These are phyloP conservation scores for Plecturocebus donacophilus DNA, from an alignment of 2,113 vertebrate genomes.

Conservation along the genomic window DNA sequence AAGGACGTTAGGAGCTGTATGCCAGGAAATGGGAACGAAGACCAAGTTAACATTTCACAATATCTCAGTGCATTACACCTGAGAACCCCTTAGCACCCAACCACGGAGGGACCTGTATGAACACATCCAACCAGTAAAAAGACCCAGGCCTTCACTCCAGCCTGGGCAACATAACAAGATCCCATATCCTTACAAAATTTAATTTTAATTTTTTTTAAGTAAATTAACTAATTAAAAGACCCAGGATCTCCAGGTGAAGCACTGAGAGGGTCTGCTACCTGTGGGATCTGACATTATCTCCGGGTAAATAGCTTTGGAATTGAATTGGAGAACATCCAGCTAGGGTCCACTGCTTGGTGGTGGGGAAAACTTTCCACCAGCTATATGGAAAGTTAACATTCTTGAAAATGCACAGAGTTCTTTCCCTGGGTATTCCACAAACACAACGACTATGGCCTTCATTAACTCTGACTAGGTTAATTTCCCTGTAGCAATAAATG, in stretches of 20 bases:
- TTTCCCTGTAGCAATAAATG: background rate
- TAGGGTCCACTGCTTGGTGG: too few relatives aligned
- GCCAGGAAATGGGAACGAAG: too few relatives aligned
- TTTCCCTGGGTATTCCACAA: background rate
- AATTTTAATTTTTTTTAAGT: background rate
- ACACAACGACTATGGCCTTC: background rate
- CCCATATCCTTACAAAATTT: background rate
- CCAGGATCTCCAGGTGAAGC: rapidly evolving
- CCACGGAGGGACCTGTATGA: background rate
- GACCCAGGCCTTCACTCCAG: background rate
- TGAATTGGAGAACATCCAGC: too few relatives aligned
- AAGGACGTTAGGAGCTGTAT: too few relatives aligned
- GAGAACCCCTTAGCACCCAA: background rate
- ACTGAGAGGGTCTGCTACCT: background rate
- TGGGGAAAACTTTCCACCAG: background rate
- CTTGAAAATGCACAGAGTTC: background rate
- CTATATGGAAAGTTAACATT: background rate
- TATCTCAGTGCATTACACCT: background rate
- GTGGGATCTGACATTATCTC: too few relatives aligned
- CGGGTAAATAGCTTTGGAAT: too few relatives aligned
- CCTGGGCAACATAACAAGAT: background rate
- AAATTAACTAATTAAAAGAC: background rate
- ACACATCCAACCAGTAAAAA: background rate
- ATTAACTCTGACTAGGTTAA: background rate
- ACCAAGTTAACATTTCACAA: too few relatives aligned